Percentiles rank a stretch among this genome's conserved stretches.
These are phyloP conservation scores for Panthera tigris DNA, from an alignment of 2,113 vertebrate genomes.

Conservation along the genomic window DNA sequence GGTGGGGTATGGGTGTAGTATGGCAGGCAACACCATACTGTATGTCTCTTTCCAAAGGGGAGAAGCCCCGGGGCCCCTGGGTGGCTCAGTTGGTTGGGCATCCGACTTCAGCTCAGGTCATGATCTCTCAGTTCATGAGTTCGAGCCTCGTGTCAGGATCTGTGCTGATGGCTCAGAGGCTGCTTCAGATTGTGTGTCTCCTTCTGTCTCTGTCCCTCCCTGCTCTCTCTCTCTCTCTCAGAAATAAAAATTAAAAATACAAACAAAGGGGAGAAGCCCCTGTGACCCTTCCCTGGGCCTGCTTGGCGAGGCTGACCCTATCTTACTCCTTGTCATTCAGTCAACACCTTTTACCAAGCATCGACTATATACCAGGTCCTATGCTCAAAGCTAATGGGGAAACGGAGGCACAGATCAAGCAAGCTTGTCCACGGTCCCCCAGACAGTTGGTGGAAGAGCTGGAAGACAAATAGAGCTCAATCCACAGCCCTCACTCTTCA, in stretches of 20 bases:
- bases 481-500: neutral
- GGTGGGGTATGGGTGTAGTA: neutral
- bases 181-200: too few species aligned
- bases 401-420: neutral
- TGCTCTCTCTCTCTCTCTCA: too few species aligned
- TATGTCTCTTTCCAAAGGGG: neutral
- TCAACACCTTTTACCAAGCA: neutral
- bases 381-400: neutral
- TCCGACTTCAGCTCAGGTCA: too few species aligned
- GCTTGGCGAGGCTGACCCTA: neutral
- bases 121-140: too few species aligned
- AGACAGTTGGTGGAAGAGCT: neutral
- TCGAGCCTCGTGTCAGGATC: too few species aligned
- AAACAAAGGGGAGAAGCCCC: neutral
- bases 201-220: too few species aligned
- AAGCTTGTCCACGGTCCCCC: neutral
- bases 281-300: neutral
- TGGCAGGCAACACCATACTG: accelerated
- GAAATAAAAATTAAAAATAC: too few species aligned
- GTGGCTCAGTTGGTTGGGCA: too few species aligned
- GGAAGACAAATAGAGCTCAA: neutral
- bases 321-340: neutral
- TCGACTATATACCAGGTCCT: neutral
- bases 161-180: too few species aligned
- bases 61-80: neutral